Percentiles rank a stretch among this genome's conserved stretches.
Evolutionary conservation across 2,888 invertebrate genomes (phyloP).

Genomic region (Hermaeophaga mercurialis): DNA sequence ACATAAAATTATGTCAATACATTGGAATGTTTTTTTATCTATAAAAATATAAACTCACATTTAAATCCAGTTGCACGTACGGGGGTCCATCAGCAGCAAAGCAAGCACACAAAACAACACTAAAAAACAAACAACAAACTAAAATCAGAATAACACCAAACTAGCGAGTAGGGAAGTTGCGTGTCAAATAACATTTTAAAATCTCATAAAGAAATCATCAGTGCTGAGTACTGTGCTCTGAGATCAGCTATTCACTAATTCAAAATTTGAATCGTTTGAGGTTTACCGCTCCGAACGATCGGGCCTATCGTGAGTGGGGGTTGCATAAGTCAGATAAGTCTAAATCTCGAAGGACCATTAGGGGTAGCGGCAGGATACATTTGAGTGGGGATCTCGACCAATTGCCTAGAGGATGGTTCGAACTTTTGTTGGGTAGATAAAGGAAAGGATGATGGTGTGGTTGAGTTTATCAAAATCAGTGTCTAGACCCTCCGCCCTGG

Average conservation of each 20-base stretch:
- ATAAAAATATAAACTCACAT: no score
- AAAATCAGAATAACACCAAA: conserved; percentile 17
- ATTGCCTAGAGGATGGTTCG: conserved; percentile 49
- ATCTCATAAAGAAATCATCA: conserved; percentile 43
- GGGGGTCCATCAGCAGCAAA: not conserved
- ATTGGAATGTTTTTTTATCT: no score
- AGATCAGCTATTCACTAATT: conserved; percentile 51
- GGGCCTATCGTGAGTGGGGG: conserved; percentile 40
- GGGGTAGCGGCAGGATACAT: conserved; percentile 47
- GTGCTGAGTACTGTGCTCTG: conserved; percentile 44
- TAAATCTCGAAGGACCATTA: conserved; percentile 46
- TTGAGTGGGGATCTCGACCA: conserved; percentile 49
- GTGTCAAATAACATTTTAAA: conserved; percentile 23
- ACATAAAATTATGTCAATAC: not conserved
- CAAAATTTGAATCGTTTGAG: conserved; percentile 45
- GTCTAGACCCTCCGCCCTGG: not conserved
- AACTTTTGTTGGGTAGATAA: conserved; percentile 40
- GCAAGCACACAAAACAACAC: conserved; percentile 19
- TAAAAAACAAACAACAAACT: conserved; percentile 20
- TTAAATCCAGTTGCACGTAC: conserved; percentile 1
- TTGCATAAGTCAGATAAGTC: conserved; percentile 40
- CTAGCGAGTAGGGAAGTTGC: conserved; percentile 16
- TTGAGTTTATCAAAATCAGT: conserved; percentile 10
- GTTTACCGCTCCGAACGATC: conserved; percentile 44
- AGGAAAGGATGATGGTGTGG: conserved; percentile 11